Conservation (phyloP, 1,140 invertebrate genomes). For the Portunus trituberculatus region DNA sequence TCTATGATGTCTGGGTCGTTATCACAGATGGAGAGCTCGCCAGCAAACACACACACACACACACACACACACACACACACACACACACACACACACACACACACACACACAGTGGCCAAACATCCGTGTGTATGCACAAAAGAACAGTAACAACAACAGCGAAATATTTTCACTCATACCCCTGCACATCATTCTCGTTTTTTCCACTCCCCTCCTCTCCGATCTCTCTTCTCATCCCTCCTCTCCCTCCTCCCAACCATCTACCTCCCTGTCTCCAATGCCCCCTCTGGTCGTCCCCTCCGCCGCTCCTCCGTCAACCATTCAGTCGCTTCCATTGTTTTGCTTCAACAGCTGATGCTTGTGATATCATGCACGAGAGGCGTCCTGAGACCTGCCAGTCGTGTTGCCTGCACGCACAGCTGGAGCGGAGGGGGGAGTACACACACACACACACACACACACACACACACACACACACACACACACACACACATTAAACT, state of each 20-base stretch:
- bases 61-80: neutral
- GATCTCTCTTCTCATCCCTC: neutral
- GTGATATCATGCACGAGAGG: conserved; percentile 2
- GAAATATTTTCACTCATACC: neutral
- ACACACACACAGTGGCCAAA: neutral
- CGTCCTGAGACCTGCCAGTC: neutral
- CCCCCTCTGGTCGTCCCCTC: neutral
- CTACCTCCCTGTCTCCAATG: neutral
- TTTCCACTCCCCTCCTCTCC: neutral
- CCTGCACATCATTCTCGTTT: neutral
- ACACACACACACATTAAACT: conserved; percentile 23
- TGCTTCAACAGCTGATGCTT: conserved; percentile 21
- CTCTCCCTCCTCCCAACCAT: neutral
- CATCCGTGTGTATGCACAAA: neutral
- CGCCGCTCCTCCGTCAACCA: neutral
- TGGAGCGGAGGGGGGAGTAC: neutral
- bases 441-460: conserved; percentile 25
- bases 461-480: conserved; percentile 42
- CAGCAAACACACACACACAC: neutral
- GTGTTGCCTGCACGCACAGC: neutral
- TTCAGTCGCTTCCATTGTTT: neutral
- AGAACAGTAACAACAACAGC: neutral
- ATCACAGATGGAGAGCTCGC: conserved; percentile 12
- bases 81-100: neutral
- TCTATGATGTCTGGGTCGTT: conserved; percentile 35